Percentiles rank a stretch among this genome's conserved stretches.
Conservation (phyloP, 2,797 vertebrate species). For the Mycteria americana region DNA sequence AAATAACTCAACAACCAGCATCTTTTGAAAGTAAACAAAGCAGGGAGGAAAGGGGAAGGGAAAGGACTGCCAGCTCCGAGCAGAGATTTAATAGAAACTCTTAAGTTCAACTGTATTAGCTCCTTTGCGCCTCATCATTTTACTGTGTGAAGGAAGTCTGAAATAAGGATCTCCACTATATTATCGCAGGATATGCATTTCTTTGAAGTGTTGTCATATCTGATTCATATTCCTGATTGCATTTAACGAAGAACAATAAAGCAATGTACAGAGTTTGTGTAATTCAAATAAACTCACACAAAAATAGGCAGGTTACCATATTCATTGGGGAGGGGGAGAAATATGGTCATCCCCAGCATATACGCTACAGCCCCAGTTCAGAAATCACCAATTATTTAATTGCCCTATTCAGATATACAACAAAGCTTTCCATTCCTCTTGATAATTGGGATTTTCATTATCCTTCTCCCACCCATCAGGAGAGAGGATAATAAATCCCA, state of each 20-base stretch:
- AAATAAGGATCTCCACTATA: conserved; percentile 63
- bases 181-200: conserved; percentile 63
- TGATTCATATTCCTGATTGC: conserved; percentile 40
- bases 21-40: conserved; percentile 69
- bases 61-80: conserved; percentile 19
- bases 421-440: conserved; percentile 14
- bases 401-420: neutral
- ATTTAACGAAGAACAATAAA: conserved; percentile 62
- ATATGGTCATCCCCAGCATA: neutral
- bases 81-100: conserved; percentile 29
- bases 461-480: conserved; percentile 21
- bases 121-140: conserved; percentile 41
- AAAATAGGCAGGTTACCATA: conserved; percentile 42
- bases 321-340: neutral
- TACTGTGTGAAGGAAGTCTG: conserved; percentile 38
- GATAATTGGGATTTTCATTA: conserved; percentile 44
- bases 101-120: conserved; percentile 44
- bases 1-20: conserved; percentile 42
- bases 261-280: conserved; percentile 48
- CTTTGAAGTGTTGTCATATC: conserved; percentile 64
- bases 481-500: conserved; percentile 50
- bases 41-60: conserved; percentile 15
- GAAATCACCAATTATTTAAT: conserved; percentile 37
- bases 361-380: neutral
- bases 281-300: conserved; percentile 56